These are phyloP conservation scores for Dicrostonyx torquatus DNA, from an alignment of 2,797 vertebrate species.

Conservation along the genomic window DNA sequence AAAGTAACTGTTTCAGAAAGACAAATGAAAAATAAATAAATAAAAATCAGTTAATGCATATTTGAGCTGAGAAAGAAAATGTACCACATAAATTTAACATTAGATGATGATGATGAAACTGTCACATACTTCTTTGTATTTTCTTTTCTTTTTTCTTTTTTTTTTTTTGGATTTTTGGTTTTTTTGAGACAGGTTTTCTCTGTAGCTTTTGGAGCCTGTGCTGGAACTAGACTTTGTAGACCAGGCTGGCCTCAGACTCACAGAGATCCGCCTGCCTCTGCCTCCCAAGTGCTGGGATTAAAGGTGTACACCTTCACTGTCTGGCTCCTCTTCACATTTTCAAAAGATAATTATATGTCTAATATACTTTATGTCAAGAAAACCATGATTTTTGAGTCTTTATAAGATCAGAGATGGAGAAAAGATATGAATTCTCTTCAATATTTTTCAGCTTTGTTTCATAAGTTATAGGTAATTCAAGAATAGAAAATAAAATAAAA, in stretches of 20 bases:
- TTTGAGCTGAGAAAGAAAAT: neutral
- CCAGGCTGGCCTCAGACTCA: too few species aligned
- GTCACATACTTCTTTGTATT: accelerated
- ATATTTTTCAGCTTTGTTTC: neutral
- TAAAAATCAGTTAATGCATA: neutral
- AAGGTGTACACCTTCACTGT: too few species aligned
- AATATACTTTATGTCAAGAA: neutral
- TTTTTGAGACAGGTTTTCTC: too few species aligned
- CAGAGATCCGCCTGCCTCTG: too few species aligned
- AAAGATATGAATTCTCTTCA: neutral
- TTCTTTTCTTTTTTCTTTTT: neutral
- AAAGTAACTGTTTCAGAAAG: neutral
- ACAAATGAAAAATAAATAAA: neutral
- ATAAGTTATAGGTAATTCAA: neutral
- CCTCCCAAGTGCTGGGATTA: too few species aligned
- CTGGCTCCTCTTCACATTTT: accelerated
- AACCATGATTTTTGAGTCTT: neutral
- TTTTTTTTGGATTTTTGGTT: too few species aligned
- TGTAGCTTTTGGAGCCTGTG: too few species aligned
- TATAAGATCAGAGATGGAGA: neutral
- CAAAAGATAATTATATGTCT: too few species aligned
- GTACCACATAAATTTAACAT: neutral
- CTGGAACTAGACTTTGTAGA: too few species aligned
- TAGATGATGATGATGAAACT: neutral
- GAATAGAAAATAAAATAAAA: neutral